Evolutionary conservation across 2,797 vertebrate genomes (phyloP).

Genomic region (Psittacula derbiana): DNA sequence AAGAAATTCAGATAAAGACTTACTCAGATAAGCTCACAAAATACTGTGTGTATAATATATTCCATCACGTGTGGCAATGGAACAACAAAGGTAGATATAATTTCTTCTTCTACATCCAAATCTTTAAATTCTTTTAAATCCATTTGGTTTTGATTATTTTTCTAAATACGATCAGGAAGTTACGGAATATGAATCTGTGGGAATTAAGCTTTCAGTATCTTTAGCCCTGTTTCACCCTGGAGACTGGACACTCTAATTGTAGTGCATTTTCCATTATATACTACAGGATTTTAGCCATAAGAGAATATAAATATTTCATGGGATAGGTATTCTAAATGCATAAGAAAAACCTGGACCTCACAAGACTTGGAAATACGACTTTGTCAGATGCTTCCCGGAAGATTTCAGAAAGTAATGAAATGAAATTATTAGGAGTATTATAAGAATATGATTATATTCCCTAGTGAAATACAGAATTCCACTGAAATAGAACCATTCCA

Average conservation of each 20-base stretch:
- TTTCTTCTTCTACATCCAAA: background rate
- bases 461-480: background rate
- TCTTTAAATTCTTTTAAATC: background rate
- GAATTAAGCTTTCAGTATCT: rapidly evolving
- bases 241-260: background rate
- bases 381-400: background rate
- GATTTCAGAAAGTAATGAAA: background rate
- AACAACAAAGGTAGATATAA: background rate
- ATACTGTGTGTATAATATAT: background rate
- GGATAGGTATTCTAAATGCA: background rate
- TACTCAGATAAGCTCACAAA: background rate
- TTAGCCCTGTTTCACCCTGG: background rate
- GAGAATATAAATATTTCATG: background rate
- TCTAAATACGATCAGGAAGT: background rate
- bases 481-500: background rate
- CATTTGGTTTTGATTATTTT: background rate
- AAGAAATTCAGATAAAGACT: background rate
- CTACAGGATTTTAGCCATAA: background rate
- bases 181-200: background rate
- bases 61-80: background rate
- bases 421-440: background rate
- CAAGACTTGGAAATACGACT: background rate
- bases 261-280: background rate
- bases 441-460: background rate
- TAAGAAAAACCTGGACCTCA: background rate